Evolutionary conservation across 1,140 invertebrate genomes (phyloP).

Genomic region (Ectropis grisescens): DNA sequence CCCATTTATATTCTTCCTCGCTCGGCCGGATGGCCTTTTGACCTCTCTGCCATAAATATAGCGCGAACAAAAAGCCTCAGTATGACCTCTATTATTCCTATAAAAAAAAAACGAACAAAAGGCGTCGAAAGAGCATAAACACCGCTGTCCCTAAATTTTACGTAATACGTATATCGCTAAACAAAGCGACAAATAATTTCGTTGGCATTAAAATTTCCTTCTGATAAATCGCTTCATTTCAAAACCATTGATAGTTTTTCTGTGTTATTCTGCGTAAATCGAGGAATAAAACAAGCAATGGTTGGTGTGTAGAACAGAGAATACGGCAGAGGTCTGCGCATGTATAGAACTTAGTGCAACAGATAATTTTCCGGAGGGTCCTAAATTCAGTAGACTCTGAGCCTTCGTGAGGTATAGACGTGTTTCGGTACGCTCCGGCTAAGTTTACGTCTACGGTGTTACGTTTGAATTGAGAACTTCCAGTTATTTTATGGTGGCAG

Average conservation of each 20-base stretch:
- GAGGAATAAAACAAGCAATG: constrained; percentile 5
- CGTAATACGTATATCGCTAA: constrained; percentile 12
- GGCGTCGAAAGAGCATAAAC: constrained; percentile 5
- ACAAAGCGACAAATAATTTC: constrained; percentile 19
- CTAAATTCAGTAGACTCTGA: constrained; percentile 19
- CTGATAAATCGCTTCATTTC: too few relatives aligned
- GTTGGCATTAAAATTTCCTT: background rate
- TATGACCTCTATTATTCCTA: too few relatives aligned
- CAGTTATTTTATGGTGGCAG: constrained; percentile 1
- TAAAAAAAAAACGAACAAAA: too few relatives aligned
- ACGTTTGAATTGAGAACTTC: too few relatives aligned
- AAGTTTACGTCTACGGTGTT: too few relatives aligned
- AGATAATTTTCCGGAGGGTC: constrained; percentile 17
- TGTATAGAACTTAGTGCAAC: constrained; percentile 18
- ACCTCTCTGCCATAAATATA: too few relatives aligned
- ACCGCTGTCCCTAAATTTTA: constrained; percentile 5
- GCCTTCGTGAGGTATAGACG: constrained; percentile 10
- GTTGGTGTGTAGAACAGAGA: too few relatives aligned
- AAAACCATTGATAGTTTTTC: constrained; percentile 5
- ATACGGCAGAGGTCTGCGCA: constrained; percentile 14
- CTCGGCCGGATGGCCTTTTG: too few relatives aligned
- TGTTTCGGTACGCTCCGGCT: constrained; percentile 1
- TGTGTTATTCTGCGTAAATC: background rate
- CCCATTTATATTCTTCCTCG: too few relatives aligned
- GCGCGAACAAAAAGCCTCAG: too few relatives aligned